phyloP scores from a whole-genome alignment of 1,140 invertebrate species.

The Cyclargus thomasi region DNA sequence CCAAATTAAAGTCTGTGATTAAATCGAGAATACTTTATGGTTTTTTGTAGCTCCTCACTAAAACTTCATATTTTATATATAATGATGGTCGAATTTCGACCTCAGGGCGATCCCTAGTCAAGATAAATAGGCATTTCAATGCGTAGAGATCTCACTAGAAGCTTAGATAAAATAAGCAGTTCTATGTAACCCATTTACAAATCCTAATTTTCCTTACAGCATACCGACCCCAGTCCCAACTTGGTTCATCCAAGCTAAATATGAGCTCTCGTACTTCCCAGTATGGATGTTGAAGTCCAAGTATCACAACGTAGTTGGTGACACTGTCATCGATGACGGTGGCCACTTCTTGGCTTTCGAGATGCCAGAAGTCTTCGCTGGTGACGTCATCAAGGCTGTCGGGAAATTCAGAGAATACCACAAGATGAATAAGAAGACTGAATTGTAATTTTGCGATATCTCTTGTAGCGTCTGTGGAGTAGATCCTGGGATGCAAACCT shows the following conservation, averaged over 20 bases:
- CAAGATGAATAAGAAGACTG: conserved; percentile 42
- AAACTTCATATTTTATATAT: too few species aligned
- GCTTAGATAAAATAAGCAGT: too few species aligned
- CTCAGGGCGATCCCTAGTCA: too few species aligned
- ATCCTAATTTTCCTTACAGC: conserved; percentile 43
- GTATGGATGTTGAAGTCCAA: conserved; percentile 65
- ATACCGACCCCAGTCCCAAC: conserved; percentile 75
- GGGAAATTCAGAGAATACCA: conserved; percentile 39
- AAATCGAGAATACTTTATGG: too few species aligned
- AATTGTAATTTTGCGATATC: conserved; percentile 30
- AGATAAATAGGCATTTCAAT: too few species aligned
- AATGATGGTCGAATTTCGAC: too few species aligned
- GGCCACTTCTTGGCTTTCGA: conserved; percentile 89
- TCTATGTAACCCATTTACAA: not conserved
- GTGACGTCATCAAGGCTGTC: conserved; percentile 70
- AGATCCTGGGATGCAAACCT: too few species aligned
- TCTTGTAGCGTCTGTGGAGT: too few species aligned
- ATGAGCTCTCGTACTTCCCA: conserved; percentile 75
- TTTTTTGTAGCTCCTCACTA: too few species aligned
- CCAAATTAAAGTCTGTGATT: too few species aligned
- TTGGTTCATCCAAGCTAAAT: conserved; percentile 74
- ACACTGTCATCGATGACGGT: conserved; percentile 74
- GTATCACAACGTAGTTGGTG: conserved; percentile 75
- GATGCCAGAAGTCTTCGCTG: conserved; percentile 78
- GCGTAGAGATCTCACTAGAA: too few species aligned